These are phyloP conservation scores for Colaptes auratus DNA, from an alignment of 2,113 vertebrate genomes.

Conservation along the genomic window DNA sequence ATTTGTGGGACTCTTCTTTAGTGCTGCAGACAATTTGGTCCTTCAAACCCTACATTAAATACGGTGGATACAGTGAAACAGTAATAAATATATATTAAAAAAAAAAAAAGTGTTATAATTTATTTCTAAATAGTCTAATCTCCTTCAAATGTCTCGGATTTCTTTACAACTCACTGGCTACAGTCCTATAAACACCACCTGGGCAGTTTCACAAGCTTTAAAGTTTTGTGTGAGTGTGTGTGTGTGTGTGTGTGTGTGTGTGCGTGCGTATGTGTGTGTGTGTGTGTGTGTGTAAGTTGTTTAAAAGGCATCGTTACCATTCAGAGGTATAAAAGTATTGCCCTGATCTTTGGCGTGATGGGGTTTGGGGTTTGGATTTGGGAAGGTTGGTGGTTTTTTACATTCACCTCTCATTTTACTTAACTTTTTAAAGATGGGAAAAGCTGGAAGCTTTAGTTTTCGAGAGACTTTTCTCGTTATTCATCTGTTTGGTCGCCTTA, in stretches of 20 bases:
- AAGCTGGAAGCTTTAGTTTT: slow-evolving; percentile 80
- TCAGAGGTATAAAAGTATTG: slow-evolving; percentile 75
- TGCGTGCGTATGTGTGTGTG: background rate
- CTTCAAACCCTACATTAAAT: slow-evolving; percentile 66
- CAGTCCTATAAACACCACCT: slow-evolving; percentile 77
- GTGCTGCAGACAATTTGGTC: slow-evolving; percentile 53
- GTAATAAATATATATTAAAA: background rate
- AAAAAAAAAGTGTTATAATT: background rate
- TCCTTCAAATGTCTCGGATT: slow-evolving; percentile 65
- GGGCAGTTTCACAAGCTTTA: slow-evolving; percentile 76
- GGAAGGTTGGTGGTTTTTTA: background rate
- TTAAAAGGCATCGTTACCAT: slow-evolving; percentile 74
- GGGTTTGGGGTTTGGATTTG: slow-evolving; percentile 8
- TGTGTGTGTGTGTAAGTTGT: slow-evolving; percentile 49
- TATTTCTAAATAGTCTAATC: slow-evolving; percentile 43
- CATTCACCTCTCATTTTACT: slow-evolving; percentile 75
- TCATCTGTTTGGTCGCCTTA: slow-evolving; percentile 88
- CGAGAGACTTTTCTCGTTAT: slow-evolving; percentile 79
- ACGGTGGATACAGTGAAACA: slow-evolving; percentile 13
- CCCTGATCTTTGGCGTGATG: slow-evolving; percentile 71
- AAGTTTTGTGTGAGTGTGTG: slow-evolving; percentile 71
- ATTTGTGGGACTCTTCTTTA: slow-evolving; percentile 71
- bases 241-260: background rate
- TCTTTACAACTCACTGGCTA: slow-evolving; percentile 68
- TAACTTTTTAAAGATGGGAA: slow-evolving; percentile 80